A percentile compares a stretch with the other conserved stretches of the same genome.
phyloP scores from a whole-genome alignment of 2,888 invertebrate genomes.

The Lordiphosa fenestrarum region DNA sequence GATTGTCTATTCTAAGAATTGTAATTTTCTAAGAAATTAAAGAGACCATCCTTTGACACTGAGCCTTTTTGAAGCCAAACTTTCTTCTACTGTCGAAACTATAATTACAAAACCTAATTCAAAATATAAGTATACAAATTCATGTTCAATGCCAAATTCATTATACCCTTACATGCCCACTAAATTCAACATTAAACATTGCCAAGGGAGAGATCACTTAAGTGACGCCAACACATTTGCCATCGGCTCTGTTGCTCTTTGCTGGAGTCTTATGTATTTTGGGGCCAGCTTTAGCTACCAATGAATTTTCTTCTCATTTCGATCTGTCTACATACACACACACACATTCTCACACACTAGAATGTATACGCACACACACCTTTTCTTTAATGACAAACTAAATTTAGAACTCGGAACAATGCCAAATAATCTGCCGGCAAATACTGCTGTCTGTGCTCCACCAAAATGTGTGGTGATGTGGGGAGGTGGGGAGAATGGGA shows the following conservation, averaged over 20 bases:
- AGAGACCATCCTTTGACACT: too few relatives aligned
- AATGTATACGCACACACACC: slow-evolving; percentile 33
- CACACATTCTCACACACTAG: slow-evolving; percentile 2
- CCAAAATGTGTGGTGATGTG: slow-evolving; percentile 34
- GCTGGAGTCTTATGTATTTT: slow-evolving; percentile 25
- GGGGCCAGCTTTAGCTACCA: slow-evolving; percentile 1
- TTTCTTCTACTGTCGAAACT: too few relatives aligned
- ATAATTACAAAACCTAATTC: too few relatives aligned
- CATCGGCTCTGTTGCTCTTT: slow-evolving; percentile 7
- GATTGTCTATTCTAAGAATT: too few relatives aligned
- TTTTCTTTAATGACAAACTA: slow-evolving; percentile 74
- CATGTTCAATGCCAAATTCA: too few relatives aligned
- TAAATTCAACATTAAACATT: too few relatives aligned
- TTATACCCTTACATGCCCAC: too few relatives aligned
- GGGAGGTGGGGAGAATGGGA: slow-evolving; percentile 11
- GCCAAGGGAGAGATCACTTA: slow-evolving; percentile 21
- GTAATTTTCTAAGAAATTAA: too few relatives aligned
- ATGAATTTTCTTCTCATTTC: slow-evolving; percentile 33
- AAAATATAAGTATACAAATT: too few relatives aligned
- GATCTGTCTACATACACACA: slow-evolving; percentile 38
- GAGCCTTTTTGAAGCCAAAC: too few relatives aligned
- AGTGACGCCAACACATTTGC: slow-evolving; percentile 8
- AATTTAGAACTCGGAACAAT: slow-evolving; percentile 76
- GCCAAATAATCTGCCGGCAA: slow-evolving; percentile 74
- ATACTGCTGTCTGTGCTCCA: slow-evolving; percentile 23